Percentiles rank a stretch among this genome's conserved stretches.
Conservation (phyloP, 2,113 vertebrate species). For the Alethe castanea region DNA sequence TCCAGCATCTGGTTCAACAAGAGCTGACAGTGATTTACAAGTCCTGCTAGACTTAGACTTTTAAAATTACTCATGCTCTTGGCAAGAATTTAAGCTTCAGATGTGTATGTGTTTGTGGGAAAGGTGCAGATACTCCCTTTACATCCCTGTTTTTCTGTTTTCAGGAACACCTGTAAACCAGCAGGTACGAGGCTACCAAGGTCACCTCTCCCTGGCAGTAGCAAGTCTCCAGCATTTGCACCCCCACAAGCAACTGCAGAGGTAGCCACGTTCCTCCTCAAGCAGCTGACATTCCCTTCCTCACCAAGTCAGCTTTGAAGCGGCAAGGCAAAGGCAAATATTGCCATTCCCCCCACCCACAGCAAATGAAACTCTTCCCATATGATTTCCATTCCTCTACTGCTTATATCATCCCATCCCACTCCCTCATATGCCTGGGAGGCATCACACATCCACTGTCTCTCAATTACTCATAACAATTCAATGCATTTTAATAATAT, state of each 20-base stretch:
- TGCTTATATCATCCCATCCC: background rate
- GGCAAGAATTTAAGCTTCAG: background rate
- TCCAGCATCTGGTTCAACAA: background rate
- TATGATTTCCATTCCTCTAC: background rate
- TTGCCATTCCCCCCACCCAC: background rate
- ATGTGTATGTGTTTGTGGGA: background rate
- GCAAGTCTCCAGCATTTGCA: background rate
- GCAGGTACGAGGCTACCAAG: background rate
- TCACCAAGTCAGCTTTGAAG: background rate
- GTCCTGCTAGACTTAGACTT: background rate
- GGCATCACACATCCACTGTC: background rate
- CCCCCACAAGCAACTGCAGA: background rate
- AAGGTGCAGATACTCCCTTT: background rate
- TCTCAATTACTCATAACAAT: background rate
- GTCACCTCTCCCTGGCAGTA: background rate
- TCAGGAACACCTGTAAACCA: background rate
- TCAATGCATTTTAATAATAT: background rate
- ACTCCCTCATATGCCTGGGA: background rate
- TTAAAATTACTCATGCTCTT: background rate
- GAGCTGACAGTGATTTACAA: background rate
- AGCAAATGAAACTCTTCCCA: background rate
- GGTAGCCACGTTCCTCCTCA: background rate
- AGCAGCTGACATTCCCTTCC: background rate
- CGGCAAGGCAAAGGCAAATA: background rate
- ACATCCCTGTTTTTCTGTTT: background rate